Evolutionary conservation across 2,888 invertebrate species (phyloP), one percentile per base, ranked within the genome.

Genomic region (Ochropleura plecta): DNA sequence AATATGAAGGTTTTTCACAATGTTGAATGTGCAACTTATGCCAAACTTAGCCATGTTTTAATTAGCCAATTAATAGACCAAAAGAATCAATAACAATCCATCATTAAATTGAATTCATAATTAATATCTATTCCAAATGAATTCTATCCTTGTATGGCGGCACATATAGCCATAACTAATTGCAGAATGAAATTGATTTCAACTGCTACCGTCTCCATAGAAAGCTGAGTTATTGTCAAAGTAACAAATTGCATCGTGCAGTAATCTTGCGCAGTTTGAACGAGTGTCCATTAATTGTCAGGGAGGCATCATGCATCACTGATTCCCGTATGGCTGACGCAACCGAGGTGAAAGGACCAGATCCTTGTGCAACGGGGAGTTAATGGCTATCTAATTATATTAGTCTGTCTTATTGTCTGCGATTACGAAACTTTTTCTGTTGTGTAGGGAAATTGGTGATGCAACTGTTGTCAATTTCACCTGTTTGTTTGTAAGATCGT

Each of bases 231-330:
- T 86, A 86, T 86, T 81, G 86, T 81, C 85, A 79, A 68, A 70
- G 76, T 85, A 72, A 87, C 87, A 82, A 81, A 87, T 82, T 78
- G 81, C 86, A 78, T 87, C 84, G 87, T 82, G 87, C 81, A 55
- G 82, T 84, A 81, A 82, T 79, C 83, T 84, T 79, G 77, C 76
- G 63, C 83, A 81, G 72, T 77, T 79, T 86, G 87, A 78, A 81
- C 86, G 81, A 84, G 73, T 81, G 73, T 79, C 75, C 83, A 87
- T 84, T 90, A 90, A 90, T 90, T 88, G 86, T 88, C 88, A 88
- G 88, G 86, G 88, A 86, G 84, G 87, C 84, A 88, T 88, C 90
- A 90, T 88, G 91, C 88, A 88, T 86, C 89, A 87, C 81, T 88
- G 90, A 87, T 90, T 84, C 85, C 78, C 78, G 74, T 73, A 81